phyloP scores from a whole-genome alignment of 2,113 vertebrate species.

The Trogon melanurus region DNA sequence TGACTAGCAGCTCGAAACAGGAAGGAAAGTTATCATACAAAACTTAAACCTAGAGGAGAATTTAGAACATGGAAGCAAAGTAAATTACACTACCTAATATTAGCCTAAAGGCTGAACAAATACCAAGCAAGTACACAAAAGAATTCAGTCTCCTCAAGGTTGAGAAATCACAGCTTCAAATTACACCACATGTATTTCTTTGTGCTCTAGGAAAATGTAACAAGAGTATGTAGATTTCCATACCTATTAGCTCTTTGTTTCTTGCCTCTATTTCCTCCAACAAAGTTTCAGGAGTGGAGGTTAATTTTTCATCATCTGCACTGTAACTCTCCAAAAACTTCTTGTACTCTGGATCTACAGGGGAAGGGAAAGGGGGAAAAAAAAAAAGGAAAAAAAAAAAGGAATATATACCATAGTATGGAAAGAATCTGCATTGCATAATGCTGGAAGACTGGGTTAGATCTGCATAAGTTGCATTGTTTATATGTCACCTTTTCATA shows the following conservation, averaged over 20 bases:
- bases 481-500: neutral
- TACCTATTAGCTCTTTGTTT: conserved; percentile 95
- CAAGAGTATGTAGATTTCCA: conserved; percentile 14
- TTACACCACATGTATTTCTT: neutral
- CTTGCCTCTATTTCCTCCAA: conserved; percentile 97
- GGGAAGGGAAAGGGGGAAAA: rapidly evolving
- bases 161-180: neutral
- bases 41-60: neutral
- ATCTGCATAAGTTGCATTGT: neutral
- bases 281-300: conserved; percentile 94
- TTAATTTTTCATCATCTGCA: conserved; percentile 92
- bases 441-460: neutral
- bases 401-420: neutral
- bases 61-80: neutral
- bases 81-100: neutral
- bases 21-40: neutral
- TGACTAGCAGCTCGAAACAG: neutral
- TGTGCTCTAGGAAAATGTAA: neutral
- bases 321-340: conserved; percentile 95
- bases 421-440: neutral
- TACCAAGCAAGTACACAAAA: neutral
- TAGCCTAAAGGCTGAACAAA: conserved; percentile 11
- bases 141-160: neutral
- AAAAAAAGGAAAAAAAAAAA: rapidly evolving
- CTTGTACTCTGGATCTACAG: conserved; percentile 93